Evolutionary conservation across 2,888 invertebrate genomes (phyloP).

Genomic region (Hymenopus coronatus): DNA sequence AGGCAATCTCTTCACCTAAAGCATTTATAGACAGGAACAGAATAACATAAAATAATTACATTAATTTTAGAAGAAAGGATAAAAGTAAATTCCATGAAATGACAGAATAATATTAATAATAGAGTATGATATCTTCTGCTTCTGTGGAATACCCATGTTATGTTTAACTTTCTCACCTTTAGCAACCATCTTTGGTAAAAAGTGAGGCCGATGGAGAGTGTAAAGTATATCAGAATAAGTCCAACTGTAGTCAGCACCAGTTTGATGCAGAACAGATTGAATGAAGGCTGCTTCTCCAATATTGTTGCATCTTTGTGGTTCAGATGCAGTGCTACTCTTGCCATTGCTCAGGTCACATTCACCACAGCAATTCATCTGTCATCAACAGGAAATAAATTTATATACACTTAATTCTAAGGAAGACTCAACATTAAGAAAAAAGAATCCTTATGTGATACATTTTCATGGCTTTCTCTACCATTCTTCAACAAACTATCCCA

Average conservation of each 20-base stretch:
- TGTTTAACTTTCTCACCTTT: constrained; percentile 56
- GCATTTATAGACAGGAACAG: too few species aligned
- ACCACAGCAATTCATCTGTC: neutral
- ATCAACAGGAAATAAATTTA: neutral
- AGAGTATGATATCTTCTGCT: neutral
- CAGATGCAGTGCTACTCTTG: constrained; percentile 7
- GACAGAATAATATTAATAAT: neutral
- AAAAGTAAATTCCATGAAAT: too few species aligned
- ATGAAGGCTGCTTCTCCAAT: neutral
- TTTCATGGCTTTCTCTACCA: too few species aligned
- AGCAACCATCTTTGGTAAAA: constrained; percentile 95
- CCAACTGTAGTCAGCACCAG: constrained; percentile 13
- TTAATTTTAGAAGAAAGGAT: too few species aligned
- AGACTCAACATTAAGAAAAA: too few species aligned
- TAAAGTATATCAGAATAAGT: constrained; percentile 61
- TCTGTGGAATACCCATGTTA: neutral
- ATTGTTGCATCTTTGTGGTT: neutral
- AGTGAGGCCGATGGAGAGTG: constrained; percentile 90
- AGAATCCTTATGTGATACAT: too few species aligned
- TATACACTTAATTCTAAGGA: too few species aligned
- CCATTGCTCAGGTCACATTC: neutral
- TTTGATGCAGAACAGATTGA: constrained; percentile 12
- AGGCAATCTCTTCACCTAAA: too few species aligned
- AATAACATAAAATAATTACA: too few species aligned
- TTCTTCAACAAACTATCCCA: too few species aligned